Percentiles rank a stretch among this genome's conserved stretches.
These are phyloP conservation scores for Danaus melanippus DNA, from an alignment of 1,140 invertebrate species.

Conservation along the genomic window DNA sequence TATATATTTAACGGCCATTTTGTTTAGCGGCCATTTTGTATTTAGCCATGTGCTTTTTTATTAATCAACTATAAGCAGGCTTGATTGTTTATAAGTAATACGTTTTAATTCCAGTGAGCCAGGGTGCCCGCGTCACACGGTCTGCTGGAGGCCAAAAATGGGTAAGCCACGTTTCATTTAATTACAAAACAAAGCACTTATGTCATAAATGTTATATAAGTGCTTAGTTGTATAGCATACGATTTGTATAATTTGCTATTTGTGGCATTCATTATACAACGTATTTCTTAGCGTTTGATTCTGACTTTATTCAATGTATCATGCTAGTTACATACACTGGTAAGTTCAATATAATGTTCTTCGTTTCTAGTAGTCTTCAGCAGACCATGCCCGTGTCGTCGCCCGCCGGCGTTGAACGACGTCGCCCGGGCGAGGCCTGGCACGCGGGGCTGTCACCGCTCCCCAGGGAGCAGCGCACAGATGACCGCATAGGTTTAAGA, in stretches of 20 bases:
- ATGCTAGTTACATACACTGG: too few species aligned
- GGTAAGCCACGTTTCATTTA: constrained; percentile 27
- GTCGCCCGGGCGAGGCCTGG: constrained; percentile 37
- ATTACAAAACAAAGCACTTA: background rate
- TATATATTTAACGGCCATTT: constrained; percentile 21
- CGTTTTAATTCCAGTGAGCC: constrained; percentile 40
- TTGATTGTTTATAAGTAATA: constrained; percentile 6
- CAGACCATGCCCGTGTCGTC: constrained; percentile 29
- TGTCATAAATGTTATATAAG: too few species aligned
- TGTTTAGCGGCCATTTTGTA: constrained; percentile 7
- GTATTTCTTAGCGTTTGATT: too few species aligned
- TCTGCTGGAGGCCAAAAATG: constrained; percentile 22
- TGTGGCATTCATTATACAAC: too few species aligned
- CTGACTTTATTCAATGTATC: too few species aligned
- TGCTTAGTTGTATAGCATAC: too few species aligned
- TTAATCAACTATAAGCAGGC: constrained; percentile 1
- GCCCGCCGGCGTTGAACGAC: constrained; percentile 37
- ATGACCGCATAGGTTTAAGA: constrained; percentile 14
- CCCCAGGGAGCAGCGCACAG: constrained; percentile 36
- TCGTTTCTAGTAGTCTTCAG: constrained; percentile 17
- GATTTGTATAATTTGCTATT: too few species aligned
- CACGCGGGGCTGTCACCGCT: constrained; percentile 37
- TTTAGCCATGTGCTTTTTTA: constrained; percentile 5
- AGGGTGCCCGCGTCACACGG: constrained; percentile 37
- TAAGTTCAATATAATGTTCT: too few species aligned